A percentile compares a stretch with the other conserved stretches of the same genome.
Conservation (phyloP, 1,140 invertebrate species). For the Caenorhabditis remanei region DNA sequence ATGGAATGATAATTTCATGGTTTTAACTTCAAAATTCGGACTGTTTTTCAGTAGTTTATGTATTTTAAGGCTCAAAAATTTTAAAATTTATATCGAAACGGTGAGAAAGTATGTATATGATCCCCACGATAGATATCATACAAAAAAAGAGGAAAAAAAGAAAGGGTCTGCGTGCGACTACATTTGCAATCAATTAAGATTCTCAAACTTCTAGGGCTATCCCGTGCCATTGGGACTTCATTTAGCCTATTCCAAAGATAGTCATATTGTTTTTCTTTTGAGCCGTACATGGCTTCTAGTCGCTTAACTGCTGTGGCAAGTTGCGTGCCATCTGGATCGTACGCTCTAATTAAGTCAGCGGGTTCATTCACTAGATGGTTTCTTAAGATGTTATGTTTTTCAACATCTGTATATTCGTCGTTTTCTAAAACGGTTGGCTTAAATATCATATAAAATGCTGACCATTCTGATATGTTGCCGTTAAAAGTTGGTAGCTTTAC, state of each 20-base stretch:
- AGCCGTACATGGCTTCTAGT: not conserved
- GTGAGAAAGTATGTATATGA: too few species aligned
- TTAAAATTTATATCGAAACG: too few species aligned
- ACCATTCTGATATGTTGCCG: not conserved
- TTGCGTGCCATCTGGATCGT: not conserved
- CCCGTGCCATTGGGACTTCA: not conserved
- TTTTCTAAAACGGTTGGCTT: not conserved
- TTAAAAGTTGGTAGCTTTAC: slow-evolving; percentile 4
- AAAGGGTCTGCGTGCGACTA: too few species aligned
- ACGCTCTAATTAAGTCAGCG: not conserved
- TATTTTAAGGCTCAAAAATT: too few species aligned
- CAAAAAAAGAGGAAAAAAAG: too few species aligned
- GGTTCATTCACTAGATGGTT: not conserved
- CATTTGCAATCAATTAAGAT: too few species aligned
- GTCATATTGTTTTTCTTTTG: not conserved
- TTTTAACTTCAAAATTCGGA: too few species aligned
- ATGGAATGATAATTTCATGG: too few species aligned
- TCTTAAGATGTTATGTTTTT: not conserved
- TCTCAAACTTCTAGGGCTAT: not conserved
- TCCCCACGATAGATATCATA: too few species aligned
- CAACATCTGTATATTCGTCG: not conserved
- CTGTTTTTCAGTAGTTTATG: too few species aligned
- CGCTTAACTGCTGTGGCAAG: not conserved
- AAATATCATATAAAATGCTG: not conserved
- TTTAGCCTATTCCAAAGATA: not conserved